Percentiles rank a stretch among this genome's conserved stretches.
phyloP scores from a whole-genome alignment of 2,113 vertebrate species.

The Ciconia stormi region DNA sequence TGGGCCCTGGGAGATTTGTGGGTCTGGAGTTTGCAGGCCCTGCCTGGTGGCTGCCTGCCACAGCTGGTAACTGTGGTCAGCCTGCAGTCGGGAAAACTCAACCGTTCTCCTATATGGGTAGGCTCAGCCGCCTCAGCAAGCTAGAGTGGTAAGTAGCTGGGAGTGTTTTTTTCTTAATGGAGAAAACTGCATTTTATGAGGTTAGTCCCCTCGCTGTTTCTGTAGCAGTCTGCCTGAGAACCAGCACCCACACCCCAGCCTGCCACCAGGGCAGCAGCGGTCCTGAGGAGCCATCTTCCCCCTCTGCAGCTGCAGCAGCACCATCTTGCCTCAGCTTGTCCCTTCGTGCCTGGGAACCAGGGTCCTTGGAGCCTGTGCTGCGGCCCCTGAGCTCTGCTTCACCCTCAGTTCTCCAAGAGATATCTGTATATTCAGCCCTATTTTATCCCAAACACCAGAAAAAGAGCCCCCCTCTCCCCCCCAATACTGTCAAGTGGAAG shows the following conservation, averaged over 20 bases:
- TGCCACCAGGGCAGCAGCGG: fast-evolving
- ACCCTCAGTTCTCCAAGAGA: background rate
- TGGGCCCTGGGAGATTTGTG: no score
- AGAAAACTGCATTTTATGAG: background rate
- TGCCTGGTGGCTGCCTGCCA: background rate
- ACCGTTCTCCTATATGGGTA: background rate
- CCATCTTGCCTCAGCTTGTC: background rate
- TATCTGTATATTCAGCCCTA: background rate
- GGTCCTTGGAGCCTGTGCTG: background rate
- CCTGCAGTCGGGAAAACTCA: background rate
- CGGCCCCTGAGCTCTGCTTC: fast-evolving
- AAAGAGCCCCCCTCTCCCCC: background rate
- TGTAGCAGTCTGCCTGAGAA: background rate
- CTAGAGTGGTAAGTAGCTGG: background rate
- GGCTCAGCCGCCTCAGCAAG: background rate
- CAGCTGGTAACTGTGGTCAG: background rate
- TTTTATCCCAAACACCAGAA: background rate
- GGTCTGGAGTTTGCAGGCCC: background rate
- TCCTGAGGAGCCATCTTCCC: background rate
- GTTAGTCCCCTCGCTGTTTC: background rate
- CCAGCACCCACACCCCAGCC: background rate
- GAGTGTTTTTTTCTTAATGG: background rate
- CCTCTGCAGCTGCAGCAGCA: fast-evolving
- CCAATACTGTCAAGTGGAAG: background rate
- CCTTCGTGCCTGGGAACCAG: background rate